phyloP scores from a whole-genome alignment of 2,797 vertebrate species.

The Chelidonichthys spinosus region DNA sequence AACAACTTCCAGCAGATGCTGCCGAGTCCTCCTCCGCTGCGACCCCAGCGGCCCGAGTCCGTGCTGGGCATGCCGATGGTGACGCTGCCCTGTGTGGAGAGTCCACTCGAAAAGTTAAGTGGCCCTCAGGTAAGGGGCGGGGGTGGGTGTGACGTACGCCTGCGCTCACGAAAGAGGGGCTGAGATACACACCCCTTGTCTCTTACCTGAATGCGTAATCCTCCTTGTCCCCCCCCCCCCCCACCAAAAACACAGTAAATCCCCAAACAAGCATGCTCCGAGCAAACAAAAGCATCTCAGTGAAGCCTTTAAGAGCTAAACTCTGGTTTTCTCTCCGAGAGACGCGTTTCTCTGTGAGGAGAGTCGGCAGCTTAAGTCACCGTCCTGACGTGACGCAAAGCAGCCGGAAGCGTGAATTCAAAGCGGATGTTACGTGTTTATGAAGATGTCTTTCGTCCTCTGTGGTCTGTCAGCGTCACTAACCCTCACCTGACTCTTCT shows the following conservation, averaged over 20 bases:
- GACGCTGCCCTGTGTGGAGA: conserved; percentile 86
- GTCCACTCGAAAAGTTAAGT: conserved; percentile 95
- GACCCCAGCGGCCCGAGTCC: conserved; percentile 80
- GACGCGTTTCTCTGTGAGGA: conserved; percentile 21
- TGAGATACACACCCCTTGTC: conserved; percentile 59
- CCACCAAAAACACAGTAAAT: neutral
- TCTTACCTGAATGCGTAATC: conserved; percentile 56
- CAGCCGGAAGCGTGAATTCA: conserved; percentile 13
- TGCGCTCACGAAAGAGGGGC: conserved; percentile 42
- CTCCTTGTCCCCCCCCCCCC: neutral
- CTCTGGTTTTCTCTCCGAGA: neutral
- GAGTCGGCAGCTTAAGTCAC: conserved; percentile 49
- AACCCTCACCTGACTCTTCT: conserved; percentile 78
- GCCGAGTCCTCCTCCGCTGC: conserved; percentile 57
- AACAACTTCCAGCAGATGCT: conserved; percentile 90
- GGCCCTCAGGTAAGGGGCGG: conserved; percentile 91
- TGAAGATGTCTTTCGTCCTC: conserved; percentile 50
- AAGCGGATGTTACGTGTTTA: neutral
- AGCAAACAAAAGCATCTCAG: conserved; percentile 10
- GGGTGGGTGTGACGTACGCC: conserved; percentile 43
- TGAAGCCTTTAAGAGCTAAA: conserved; percentile 28
- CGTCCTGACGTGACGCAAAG: conserved; percentile 26
- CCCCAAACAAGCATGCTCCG: conserved; percentile 44
- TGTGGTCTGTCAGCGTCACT: conserved; percentile 54
- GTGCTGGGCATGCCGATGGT: conserved; percentile 85